These are phyloP conservation scores for Rousettus leschenaultii DNA, from an alignment of 2,113 vertebrate species.

Conservation along the genomic window DNA sequence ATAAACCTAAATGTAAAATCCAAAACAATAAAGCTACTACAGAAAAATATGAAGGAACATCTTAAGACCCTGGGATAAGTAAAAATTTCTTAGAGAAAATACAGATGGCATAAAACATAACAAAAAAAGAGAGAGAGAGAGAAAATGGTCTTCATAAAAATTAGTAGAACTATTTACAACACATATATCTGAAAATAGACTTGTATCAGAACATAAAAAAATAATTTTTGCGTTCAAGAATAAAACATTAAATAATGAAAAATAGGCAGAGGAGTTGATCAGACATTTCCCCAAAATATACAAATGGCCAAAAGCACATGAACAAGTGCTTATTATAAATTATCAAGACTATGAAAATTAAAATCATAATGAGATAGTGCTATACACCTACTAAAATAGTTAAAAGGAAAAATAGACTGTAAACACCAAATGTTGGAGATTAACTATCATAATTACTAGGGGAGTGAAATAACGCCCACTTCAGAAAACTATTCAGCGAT, in stretches of 20 bases:
- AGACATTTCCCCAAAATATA: background rate
- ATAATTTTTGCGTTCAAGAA: background rate
- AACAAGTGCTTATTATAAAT: background rate
- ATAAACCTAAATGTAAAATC: background rate
- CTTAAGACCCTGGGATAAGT: background rate
- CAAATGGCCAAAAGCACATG: background rate
- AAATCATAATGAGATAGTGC: background rate
- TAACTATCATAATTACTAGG: background rate
- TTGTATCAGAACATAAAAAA: background rate
- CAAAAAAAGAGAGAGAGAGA: background rate
- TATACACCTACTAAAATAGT: background rate
- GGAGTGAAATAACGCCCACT: background rate
- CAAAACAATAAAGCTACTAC: background rate
- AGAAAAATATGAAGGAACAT: background rate
- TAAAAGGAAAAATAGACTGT: background rate
- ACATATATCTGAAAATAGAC: background rate
- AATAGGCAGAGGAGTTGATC: background rate
- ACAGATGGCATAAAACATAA: background rate
- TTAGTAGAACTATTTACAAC: background rate
- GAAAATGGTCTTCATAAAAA: background rate
- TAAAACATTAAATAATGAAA: background rate
- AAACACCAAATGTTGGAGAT: background rate
- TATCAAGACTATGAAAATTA: background rate
- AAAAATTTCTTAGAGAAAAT: background rate
- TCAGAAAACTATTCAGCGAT: background rate